Percentiles rank a stretch among this genome's conserved stretches.
Conservation (phyloP, 92 coral and sea anemone genomes). For the Bergia puertoricense region DNA sequence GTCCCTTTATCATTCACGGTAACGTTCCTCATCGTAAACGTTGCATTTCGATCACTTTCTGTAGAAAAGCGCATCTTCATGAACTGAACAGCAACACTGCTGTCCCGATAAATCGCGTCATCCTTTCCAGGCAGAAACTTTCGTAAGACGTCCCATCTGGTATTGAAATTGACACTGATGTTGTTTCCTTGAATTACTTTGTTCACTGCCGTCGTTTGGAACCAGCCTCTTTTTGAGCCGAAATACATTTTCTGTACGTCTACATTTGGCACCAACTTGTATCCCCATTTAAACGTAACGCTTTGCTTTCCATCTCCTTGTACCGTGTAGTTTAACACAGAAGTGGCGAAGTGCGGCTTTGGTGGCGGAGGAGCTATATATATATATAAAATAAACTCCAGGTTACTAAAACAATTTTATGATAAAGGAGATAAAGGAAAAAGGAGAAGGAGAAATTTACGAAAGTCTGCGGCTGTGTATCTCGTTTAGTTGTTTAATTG, state of each 20-base stretch:
- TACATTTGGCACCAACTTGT: background rate
- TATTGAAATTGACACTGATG: background rate
- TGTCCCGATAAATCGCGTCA: conserved; percentile 4
- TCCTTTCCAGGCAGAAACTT: conserved; percentile 18
- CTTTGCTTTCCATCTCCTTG: conserved; percentile 22
- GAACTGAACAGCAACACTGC: conserved; percentile 20
- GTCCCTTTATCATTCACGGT: conserved; percentile 9
- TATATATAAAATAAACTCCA: background rate
- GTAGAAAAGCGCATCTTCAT: conserved; percentile 23
- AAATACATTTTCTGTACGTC: background rate
- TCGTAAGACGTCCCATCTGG: background rate
- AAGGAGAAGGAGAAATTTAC: no score
- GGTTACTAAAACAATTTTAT: background rate
- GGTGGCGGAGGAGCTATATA: background rate
- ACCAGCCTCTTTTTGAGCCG: background rate
- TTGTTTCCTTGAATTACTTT: conserved; percentile 15
- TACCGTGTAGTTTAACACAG: background rate
- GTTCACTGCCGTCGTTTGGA: background rate
- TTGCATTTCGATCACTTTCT: conserved; percentile 12
- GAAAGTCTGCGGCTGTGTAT: no score
- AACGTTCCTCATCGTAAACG: conserved; percentile 19
- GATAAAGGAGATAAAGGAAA: no score
- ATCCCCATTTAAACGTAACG: conserved; percentile 22
- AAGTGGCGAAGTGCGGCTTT: background rate
- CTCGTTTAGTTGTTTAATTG: no score